phyloP scores from a whole-genome alignment of 2,113 vertebrate species.

The Typhlomys cinereus region DNA sequence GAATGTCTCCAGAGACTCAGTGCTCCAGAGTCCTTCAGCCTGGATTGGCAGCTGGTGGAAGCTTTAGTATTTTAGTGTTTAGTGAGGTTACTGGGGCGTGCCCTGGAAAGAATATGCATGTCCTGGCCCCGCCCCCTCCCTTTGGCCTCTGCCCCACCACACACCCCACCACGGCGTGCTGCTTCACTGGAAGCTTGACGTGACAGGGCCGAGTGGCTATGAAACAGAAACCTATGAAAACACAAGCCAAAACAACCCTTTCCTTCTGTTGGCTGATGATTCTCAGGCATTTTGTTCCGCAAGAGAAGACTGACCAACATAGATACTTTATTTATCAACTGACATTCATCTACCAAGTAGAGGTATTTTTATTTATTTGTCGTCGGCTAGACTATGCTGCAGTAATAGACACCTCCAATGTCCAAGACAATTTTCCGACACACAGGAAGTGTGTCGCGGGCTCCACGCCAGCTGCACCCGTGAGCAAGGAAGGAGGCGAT shows the following conservation, averaged over 20 bases:
- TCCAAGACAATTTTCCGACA: neutral
- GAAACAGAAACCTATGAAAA: too few relatives aligned
- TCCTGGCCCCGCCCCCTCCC: neutral
- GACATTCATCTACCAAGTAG: too few relatives aligned
- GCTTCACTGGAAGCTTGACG: neutral
- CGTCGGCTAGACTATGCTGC: neutral
- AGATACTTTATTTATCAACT: too few relatives aligned
- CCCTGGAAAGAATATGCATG: neutral
- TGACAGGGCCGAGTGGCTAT: neutral
- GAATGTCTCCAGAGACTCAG: too few relatives aligned
- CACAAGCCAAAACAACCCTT: neutral
- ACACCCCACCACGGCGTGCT: neutral
- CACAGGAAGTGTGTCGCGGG: neutral
- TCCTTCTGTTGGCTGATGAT: neutral
- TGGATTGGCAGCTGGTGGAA: too few relatives aligned
- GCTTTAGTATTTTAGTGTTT: too few relatives aligned
- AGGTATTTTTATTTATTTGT: fast-evolving
- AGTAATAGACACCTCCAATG: neutral
- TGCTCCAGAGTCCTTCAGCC: too few relatives aligned
- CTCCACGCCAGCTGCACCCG: neutral
- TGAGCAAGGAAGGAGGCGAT: neutral
- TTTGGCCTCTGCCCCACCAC: neutral
- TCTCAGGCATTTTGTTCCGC: neutral
- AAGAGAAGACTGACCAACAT: neutral
- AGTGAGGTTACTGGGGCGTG: neutral